Evolutionary conservation across 1,140 invertebrate species (phyloP), one percentile per base, ranked within the genome.

Genomic region (Wasmannia auropunctata): DNA sequence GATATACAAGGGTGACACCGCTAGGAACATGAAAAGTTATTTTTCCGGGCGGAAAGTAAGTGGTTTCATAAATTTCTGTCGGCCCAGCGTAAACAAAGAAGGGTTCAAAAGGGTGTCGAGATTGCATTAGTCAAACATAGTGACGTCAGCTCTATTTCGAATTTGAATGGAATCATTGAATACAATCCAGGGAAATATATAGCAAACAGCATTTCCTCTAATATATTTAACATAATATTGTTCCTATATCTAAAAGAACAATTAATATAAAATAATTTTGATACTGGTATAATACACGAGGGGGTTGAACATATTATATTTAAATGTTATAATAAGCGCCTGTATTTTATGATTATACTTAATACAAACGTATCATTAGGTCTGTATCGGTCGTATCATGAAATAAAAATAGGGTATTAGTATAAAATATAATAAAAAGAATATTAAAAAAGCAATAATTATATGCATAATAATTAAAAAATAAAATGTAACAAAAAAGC

Each of bases 21-120:
- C 63, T 79, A 87, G 31, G 58, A 83, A 85, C 74, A 91, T 90
- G 90, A 92, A 91, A 93, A 91, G 88, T 92, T 92, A 91, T 93
- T 89, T 90, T 91, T 56, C 43, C 51, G 28, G 40, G 40, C 84
- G 43, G 62, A 76, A 86, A 89, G 90, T 85, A 90, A 85, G 58
- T 86, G 54, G 83, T 51, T 86, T 46, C 90, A 89, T 93, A 92
- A 94, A 92, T 87, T 89, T 88, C 75, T 34, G 31, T 6, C 58
- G 37, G 16, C 11, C 74, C 14, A 63, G 19, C 80, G 75, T 88
- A 91, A 92, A 92, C 75, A 93, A 92, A 92, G 77, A 84, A 79
- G 56, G 49, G 34, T 72, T 75, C 76, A 54, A 86, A 43, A 63
- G 31, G 7, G 75, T 83, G 74, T 87, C n/a, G 69, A 80, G 76